Conservation (phyloP, 23 tunicate species). For the Ciona savignyi region DNA sequence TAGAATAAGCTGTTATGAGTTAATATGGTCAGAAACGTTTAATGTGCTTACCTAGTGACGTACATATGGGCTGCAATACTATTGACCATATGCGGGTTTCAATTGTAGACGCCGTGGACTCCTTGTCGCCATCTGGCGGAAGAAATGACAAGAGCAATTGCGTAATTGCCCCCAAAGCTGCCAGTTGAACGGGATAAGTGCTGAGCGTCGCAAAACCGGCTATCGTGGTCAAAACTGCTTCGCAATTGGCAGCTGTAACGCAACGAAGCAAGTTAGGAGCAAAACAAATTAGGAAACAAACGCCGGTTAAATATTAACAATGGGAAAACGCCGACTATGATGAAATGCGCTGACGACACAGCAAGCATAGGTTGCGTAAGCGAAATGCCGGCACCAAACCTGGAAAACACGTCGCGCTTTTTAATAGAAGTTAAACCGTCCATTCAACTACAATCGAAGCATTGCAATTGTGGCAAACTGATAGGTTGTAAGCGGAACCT, state of each 20-base stretch:
- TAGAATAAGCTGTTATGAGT: no score
- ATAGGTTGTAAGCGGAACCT: no score
- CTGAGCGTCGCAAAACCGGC: slow-evolving; percentile 24
- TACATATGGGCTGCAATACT: not conserved
- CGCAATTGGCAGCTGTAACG: slow-evolving; percentile 5
- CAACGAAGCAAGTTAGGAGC: not conserved
- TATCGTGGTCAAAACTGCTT: slow-evolving; percentile 10
- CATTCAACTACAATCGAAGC: no score
- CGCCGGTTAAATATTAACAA: not conserved
- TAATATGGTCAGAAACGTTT: no score
- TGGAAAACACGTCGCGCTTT: not conserved
- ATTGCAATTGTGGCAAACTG: no score
- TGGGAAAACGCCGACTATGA: not conserved
- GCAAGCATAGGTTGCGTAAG: not conserved
- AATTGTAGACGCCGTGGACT: not conserved
- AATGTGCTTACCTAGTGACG: not conserved
- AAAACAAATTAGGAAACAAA: no score
- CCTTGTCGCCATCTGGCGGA: not conserved
- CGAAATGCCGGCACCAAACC: not conserved
- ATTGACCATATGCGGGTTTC: not conserved
- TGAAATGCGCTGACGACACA: not conserved
- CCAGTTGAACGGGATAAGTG: slow-evolving; percentile 34
- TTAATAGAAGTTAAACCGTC: not conserved
- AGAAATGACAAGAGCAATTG: slow-evolving; percentile 5
- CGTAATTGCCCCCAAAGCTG: slow-evolving; percentile 15